Base-by-base conservation (phyloP, 2,113 vertebrate species). In the Camelus bactrianus region DNA sequence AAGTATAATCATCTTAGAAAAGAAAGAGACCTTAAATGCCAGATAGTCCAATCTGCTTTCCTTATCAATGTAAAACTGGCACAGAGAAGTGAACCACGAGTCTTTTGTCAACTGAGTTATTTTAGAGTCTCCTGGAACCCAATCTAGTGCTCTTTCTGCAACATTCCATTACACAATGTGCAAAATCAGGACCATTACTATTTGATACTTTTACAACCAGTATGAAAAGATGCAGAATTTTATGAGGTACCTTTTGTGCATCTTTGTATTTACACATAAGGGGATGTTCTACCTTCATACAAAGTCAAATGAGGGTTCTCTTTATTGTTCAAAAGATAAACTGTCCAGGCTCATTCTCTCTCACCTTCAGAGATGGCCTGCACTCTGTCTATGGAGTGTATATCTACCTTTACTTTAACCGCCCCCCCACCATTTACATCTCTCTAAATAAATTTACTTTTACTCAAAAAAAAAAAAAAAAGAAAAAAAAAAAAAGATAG, bases 261-360 rank as follows among this genome's bases (percentile, higher is more conserved):
- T 50, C 38, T 94, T 72, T 79, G 4, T 69, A 75, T 46, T 87
- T 20, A 80, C 35, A 89, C 9, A 30, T 87, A 82, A 79, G 4
- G n/a, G 3, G 4, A 70, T 65, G 19, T 46, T 93, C 65, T 50
- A 70, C 22, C 54, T 35, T 75, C 52, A n/a, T 1, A 26, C 28
- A 84, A 94, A 88, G 67, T 58, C 50, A 82, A 96, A 94, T 16
- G 64, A 91, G 67, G 46, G 46, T 86, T 94, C 35, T 91, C 70
- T 91, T 91, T 65, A 94, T n/a, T 56, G 28, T 58, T 46, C 56
- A 82, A 88, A 96, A 86, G 91, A 93, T 72, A 94, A 15, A 56
- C 42, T 28, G 38, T 46, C 50, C 35, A 92, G 38, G 38, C 38
- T 42, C 38, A 42, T 42, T 42, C 38, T 42, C 38, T 42, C 38